These are phyloP conservation scores for Ataeniobius toweri DNA, from an alignment of 2,797 vertebrate genomes.

Conservation along the genomic window DNA sequence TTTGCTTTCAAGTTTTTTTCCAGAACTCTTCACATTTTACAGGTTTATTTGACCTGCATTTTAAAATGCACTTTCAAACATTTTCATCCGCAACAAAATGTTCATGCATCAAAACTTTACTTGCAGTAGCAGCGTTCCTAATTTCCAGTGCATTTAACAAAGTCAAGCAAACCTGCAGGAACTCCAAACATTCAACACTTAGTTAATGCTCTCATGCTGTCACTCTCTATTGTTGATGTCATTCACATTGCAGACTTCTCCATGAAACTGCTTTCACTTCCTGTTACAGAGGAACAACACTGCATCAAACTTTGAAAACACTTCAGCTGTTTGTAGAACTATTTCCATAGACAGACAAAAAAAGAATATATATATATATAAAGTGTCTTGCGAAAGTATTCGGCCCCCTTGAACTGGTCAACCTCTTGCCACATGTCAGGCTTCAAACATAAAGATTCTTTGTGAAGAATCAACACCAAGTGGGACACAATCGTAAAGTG, in stretches of 20 bases:
- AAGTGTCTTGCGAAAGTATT: no score
- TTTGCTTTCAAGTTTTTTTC: background rate
- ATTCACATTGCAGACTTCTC: background rate
- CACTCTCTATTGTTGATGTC: background rate
- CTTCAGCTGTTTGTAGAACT: background rate
- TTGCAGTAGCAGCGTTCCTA: background rate
- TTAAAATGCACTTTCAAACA: background rate
- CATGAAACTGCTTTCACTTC: constrained; percentile 9
- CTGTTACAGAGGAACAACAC: background rate
- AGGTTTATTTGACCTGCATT: background rate
- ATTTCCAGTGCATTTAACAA: background rate
- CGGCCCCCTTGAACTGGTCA: no score
- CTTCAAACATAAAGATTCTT: no score
- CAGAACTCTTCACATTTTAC: background rate
- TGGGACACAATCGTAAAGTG: no score
- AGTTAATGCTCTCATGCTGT: background rate
- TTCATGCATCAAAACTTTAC: background rate
- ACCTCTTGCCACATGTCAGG: no score
- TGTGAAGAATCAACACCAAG: no score
- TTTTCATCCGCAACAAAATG: background rate
- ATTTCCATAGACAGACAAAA: background rate
- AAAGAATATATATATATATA: background rate
- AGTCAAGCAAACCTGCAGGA: no score
- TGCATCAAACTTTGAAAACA: background rate
- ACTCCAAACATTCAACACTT: background rate